phyloP scores from a whole-genome alignment of 1,140 invertebrate genomes.

The Latrodectus geometricus region DNA sequence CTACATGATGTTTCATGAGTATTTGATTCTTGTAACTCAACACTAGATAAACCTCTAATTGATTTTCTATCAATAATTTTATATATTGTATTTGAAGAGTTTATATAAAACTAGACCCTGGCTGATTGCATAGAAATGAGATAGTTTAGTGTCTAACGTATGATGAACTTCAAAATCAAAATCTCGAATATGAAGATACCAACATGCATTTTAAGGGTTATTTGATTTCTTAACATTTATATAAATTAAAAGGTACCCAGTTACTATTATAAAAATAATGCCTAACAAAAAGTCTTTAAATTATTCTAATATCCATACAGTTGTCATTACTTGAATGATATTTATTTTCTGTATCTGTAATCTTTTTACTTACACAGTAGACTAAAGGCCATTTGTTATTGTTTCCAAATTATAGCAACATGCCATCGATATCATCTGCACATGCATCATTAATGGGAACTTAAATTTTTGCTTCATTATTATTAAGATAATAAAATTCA shows the following conservation, averaged over 20 bases:
- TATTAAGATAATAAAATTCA: neutral
- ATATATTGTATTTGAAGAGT: neutral
- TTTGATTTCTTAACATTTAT: neutral
- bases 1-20: neutral
- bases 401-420: slow-evolving; percentile 4
- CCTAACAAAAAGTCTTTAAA: neutral
- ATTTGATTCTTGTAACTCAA: neutral
- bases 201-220: slow-evolving; percentile 5
- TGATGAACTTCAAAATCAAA: slow-evolving; percentile 21
- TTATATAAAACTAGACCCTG: neutral
- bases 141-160: neutral
- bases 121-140: neutral
- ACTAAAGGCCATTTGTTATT: slow-evolving; percentile 29
- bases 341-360: neutral
- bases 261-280: slow-evolving; percentile 23
- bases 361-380: slow-evolving; percentile 25
- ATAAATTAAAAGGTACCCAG: slow-evolving; percentile 13
- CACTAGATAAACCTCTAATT: neutral
- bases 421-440: neutral
- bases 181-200: slow-evolving; percentile 5
- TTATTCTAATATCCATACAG: slow-evolving; percentile 6
- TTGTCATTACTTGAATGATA: slow-evolving; percentile 37
- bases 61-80: neutral
- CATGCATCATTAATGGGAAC: slow-evolving; percentile 15
- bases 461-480: neutral